Evolutionary conservation across 2,888 invertebrate species (phyloP), one percentile per base, ranked within the genome.

Genomic region (Zaprionus lineosus): DNA sequence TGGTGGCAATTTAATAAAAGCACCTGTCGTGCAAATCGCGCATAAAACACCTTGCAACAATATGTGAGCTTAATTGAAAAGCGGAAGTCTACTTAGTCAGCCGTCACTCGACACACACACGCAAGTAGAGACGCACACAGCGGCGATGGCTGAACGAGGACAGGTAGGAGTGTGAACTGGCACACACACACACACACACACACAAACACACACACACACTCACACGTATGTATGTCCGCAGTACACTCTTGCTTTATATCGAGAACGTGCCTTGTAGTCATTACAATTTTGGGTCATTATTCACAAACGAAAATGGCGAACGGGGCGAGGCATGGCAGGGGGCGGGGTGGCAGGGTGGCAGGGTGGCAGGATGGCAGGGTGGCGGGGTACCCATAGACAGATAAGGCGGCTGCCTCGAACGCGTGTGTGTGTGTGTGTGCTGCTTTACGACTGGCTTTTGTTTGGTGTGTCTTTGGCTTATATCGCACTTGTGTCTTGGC

Each of bases 231-330:
- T 15, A 15, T 41, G 43, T 36, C 55, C 64, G n/a, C n/a, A n/a
- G n/a, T n/a, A n/a, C n/a, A n/a, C n/a, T n/a, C n/a, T 67, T 72
- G 69, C 50, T 78, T 77, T 84, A 70, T 84, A 78, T 79, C 63
- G 68, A 57, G 81, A 72, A 85, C 86, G 86, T 79, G 84, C 84
- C 84, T 76, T 68, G 65, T 58, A 84, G 86, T 83, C 86, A 79
- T 79, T 79, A 85, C 68, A 72, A 75, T 85, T 79, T 83, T 76
- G 66, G 86, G 86, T 86, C 79, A 83, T 79, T 85, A 83, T 84
- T 79, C 76, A 84, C 84, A 64, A 66, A 65, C 60, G 62, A 62
- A 66, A 74, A 62, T 61, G 79, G 75, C 71, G 65, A 61, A 41
- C 74, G 33, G 74, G 81, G n/a, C n/a, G n/a, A n/a, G n/a, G n/a